phyloP scores from a whole-genome alignment of 2,888 invertebrate genomes.

The Leucozona laternaria region DNA sequence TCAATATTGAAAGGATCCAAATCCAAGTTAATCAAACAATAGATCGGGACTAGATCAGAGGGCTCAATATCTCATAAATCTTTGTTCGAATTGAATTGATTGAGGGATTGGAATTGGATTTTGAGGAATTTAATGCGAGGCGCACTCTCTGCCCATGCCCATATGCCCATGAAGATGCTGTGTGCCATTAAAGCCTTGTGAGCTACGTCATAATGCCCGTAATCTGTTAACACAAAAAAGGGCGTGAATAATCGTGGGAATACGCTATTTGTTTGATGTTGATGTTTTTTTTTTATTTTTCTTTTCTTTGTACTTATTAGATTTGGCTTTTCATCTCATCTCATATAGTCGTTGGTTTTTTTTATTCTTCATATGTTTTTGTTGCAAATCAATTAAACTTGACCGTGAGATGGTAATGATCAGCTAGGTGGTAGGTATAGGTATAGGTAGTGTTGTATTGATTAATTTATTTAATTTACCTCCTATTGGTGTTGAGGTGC shows the following conservation, averaged over 20 bases:
- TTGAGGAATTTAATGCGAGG: slow-evolving; percentile 57
- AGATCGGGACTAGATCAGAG: slow-evolving; percentile 42
- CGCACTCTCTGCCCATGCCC: slow-evolving; percentile 28
- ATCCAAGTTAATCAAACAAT: slow-evolving; percentile 61
- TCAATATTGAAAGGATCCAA: slow-evolving; percentile 54
- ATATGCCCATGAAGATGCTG: not conserved
- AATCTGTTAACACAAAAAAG: slow-evolving; percentile 74
- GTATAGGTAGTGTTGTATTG: slow-evolving; percentile 49
- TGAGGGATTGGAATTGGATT: slow-evolving; percentile 67
- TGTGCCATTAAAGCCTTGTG: slow-evolving; percentile 41
- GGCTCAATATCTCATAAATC: slow-evolving; percentile 69
- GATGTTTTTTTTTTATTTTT: slow-evolving; percentile 47
- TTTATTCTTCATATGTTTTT: slow-evolving; percentile 37
- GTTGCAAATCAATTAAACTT: slow-evolving; percentile 70
- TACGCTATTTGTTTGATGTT: slow-evolving; percentile 64
- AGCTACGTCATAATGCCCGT: slow-evolving; percentile 41
- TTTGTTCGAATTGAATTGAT: slow-evolving; percentile 60
- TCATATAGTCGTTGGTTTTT: not conserved
- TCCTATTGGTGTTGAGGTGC: slow-evolving; percentile 59
- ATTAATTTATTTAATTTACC: slow-evolving; percentile 71
- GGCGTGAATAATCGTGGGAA: slow-evolving; percentile 76
- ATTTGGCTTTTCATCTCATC: slow-evolving; percentile 30
- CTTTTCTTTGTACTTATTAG: slow-evolving; percentile 26
- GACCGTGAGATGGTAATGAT: slow-evolving; percentile 43
- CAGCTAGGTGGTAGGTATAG: slow-evolving; percentile 24